Base-by-base conservation (phyloP, 2,113 vertebrate genomes). In the Heliornis fulica region DNA sequence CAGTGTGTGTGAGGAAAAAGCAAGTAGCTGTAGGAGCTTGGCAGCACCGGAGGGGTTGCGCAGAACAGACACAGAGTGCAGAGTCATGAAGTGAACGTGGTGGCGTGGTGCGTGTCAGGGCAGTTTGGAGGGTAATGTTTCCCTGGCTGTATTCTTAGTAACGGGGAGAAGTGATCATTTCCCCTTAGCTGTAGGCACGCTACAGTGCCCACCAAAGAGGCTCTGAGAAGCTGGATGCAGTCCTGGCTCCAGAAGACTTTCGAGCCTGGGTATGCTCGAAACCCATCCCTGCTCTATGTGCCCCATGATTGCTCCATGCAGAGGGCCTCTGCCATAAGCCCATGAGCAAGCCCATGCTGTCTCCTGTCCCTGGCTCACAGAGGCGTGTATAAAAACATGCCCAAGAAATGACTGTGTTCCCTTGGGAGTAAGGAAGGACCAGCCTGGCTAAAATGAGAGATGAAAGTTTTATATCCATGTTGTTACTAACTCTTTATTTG, bases 21-120 rank as follows among this genome's bases (percentile, higher is more conserved):
- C 1, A 1, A 11, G 54, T 13, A 69, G 69, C 86, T 70, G 86
- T 68, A 23, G 69, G 86, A 90, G 72, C 72, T 87, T 93, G 95
- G 88, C 92, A 93, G 85, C 78, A 79, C 82, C 1, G 2, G 45
- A 26, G 80, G 54, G 41, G 72, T 88, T 22, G 41, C 88, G 83
- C 88, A 60, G 83, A 74, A 28, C 60, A 77, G 88, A 92, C 85
- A 13, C 4, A 5, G 86, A 80, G 83, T 92, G 83, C 86, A 93
- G 92, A 88, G 86, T 94, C 95, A 94, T 89, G 45, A 92, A 92
- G 89, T 90, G 90, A 66, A 95, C 68, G 96, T 71, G 94, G 95
- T 80, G 81, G 80, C 5, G 56, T 96, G 95, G 94, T 83, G 86
- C 89, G 83, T 86, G 92, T 93, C 90, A 54, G 63, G 95, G 90